phyloP scores from a whole-genome alignment of 2,113 vertebrate species.

The Rhea americana region DNA sequence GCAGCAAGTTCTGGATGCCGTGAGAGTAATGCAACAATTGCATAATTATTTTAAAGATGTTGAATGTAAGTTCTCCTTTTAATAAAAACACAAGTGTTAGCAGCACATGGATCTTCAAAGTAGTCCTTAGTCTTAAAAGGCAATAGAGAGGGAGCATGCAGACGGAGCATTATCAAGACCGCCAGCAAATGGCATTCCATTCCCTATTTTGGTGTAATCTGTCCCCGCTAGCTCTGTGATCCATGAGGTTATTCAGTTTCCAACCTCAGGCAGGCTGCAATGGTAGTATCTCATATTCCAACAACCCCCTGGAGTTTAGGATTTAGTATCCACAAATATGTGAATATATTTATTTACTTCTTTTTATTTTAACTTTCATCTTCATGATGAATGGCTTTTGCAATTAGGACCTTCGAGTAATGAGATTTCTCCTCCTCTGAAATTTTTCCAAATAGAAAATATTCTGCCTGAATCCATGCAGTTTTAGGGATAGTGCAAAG shows the following conservation, averaged over 20 bases:
- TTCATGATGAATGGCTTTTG: background rate
- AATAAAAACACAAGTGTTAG: background rate
- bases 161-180: background rate
- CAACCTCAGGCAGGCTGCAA: background rate
- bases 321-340: background rate
- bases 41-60: background rate
- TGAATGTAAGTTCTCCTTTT: accelerated
- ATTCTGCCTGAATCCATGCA: background rate
- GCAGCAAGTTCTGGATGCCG: background rate
- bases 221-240: background rate
- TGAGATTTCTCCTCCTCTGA: background rate
- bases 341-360: background rate
- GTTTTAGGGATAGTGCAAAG: background rate
- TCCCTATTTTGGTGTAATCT: background rate
- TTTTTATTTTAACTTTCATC: background rate
- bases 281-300: background rate
- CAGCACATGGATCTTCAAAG: background rate
- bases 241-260: background rate
- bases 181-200: background rate
- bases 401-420: background rate
- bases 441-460: background rate
- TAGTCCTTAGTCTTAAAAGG: accelerated
- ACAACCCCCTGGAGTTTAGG: background rate
- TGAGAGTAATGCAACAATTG: background rate
- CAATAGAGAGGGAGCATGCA: background rate